These are phyloP conservation scores for Zophobas morio DNA, from an alignment of 1,140 invertebrate genomes.

Conservation along the genomic window DNA sequence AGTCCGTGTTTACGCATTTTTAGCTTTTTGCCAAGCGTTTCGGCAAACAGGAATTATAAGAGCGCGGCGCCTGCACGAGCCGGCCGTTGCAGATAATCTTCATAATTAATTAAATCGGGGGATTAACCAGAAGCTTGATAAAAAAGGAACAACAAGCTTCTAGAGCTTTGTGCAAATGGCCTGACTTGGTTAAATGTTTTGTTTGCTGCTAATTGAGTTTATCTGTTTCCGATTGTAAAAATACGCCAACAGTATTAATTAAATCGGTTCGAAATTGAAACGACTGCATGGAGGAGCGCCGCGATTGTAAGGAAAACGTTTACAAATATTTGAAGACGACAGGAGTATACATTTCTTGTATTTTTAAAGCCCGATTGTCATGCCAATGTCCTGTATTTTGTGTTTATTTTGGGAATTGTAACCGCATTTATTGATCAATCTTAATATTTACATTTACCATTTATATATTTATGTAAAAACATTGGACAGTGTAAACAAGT, in stretches of 20 bases:
- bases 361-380: no score
- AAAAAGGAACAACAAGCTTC: constrained; percentile 17
- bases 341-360: no score
- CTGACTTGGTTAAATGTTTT: not conserved
- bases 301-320: no score
- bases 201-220: not conserved
- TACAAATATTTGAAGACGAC: no score
- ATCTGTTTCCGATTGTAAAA: not conserved
- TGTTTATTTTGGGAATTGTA: no score
- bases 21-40: constrained; percentile 43
- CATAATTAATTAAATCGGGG: constrained; percentile 38
- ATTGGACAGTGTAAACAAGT: no score
- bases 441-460: no score
- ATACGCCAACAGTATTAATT: not conserved
- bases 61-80: constrained; percentile 45
- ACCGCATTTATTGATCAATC: no score
- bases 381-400: no score
- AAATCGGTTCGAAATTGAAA: not conserved
- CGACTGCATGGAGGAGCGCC: not conserved
- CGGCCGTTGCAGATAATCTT: constrained; percentile 40
- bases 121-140: constrained; percentile 17
- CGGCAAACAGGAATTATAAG: constrained; percentile 48
- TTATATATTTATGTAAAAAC: no score
- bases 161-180: not conserved
- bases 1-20: constrained; percentile 50